Conservation (phyloP, 2,888 invertebrate genomes). For the Escarpia spicata region DNA sequence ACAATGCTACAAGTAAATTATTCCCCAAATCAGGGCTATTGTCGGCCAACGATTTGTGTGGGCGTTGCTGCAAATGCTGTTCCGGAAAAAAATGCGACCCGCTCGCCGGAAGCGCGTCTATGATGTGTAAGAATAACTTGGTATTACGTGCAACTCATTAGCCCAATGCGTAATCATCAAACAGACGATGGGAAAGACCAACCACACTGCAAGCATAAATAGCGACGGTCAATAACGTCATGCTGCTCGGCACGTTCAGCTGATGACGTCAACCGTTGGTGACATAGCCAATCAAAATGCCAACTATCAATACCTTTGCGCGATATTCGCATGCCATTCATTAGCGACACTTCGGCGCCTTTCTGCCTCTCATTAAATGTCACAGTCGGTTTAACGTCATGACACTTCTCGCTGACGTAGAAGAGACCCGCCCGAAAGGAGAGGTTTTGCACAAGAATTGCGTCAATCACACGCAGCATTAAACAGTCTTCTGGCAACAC, state of each 20-base stretch:
- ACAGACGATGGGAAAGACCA: neutral
- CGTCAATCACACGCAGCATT: neutral
- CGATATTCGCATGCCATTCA: neutral
- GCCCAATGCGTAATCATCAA: neutral
- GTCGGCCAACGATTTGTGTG: neutral
- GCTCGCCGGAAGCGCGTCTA: neutral
- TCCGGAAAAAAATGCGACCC: neutral
- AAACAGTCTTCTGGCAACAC: neutral
- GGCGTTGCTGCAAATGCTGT: neutral
- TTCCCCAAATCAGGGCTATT: neutral
- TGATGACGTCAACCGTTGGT: neutral
- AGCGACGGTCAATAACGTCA: neutral
- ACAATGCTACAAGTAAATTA: neutral
- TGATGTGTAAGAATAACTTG: neutral
- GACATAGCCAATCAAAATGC: neutral
- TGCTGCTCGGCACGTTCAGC: neutral
- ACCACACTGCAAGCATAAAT: neutral
- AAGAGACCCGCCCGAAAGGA: neutral
- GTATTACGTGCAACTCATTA: neutral
- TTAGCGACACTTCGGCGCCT: neutral
- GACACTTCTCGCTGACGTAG: neutral
- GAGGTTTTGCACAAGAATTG: neutral
- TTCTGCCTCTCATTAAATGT: neutral
- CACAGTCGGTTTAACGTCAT: neutral
- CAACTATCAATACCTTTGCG: neutral